Base-by-base conservation (phyloP, 1,140 invertebrate species). In the Paraescarpia echinospica region DNA sequence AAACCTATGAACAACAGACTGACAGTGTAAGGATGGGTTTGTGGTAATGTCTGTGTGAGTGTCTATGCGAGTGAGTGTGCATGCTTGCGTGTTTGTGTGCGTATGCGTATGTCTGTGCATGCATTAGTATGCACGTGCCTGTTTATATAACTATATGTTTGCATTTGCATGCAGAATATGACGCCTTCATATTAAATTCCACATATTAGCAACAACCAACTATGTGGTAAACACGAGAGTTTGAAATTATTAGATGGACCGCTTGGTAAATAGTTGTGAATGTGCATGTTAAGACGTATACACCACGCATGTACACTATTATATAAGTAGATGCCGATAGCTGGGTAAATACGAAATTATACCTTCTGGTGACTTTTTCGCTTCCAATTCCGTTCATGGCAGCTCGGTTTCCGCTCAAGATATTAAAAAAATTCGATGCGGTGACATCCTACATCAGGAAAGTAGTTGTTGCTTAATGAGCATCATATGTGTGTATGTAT, bases 341-440 rank as follows among this genome's bases (percentile, higher is more conserved):
- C 27, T 77, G 14, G 31, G 14, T 18, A 91, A 91, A 41, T 14
- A 41, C 4, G 90, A 34, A n/a, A 91, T 35, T 4, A 2, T 88
- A 93, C 92, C 92, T 93, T 27, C 90, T 93, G 89, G 91, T 93
- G 48, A 93, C 92, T 91, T 93, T 93, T 93, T 90, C 92, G 34
- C 90, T 35, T 1, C 92, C 92, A 91, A 59, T 93, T 31, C 77
- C 41, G 33, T 90, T 91, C 92, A 93, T 93, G 33, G 33, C 12
- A 27, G 51, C 48, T 33, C 33, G 8, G 59, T 93, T 77, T 91
- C 92, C 92, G 34, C 92, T 34, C 14, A 93, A 35, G 34, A 93
- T 34, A 22, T 90, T 91, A 22, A 93, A 35, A 34, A 93, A 93
- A 88, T 93, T 93, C 34, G n/a, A 35, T 48, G 92, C 89, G 77